Evolutionary conservation across 2,888 invertebrate genomes (phyloP).

Genomic region (Phoenoteleia sp.): DNA sequence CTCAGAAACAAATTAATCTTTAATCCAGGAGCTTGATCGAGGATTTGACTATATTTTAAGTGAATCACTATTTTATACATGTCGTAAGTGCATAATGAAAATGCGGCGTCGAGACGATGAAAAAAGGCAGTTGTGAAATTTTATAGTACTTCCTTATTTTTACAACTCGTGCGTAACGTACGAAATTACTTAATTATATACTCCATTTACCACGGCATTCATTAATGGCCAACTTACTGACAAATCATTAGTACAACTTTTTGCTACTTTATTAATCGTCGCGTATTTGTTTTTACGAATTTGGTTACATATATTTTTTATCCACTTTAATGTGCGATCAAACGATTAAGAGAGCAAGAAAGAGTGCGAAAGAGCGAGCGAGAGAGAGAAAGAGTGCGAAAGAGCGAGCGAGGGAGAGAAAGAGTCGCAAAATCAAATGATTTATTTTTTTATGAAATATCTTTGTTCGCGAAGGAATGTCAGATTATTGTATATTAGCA

Average conservation of each 20-base stretch:
- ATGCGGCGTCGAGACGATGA: not conserved
- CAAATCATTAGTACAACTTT: conserved; percentile 27
- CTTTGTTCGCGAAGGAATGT: not conserved
- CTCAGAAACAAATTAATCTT: not conserved
- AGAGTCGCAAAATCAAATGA: not conserved
- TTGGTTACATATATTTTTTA: not conserved
- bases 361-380: too few relatives aligned
- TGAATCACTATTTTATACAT: not conserved
- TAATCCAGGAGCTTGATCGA: not conserved
- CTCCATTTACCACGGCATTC: conserved; percentile 10
- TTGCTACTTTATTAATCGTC: not conserved
- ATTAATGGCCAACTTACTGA: conserved; percentile 34
- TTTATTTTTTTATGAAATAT: not conserved
- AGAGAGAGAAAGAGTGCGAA: too few relatives aligned
- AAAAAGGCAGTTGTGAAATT: conserved; percentile 6
- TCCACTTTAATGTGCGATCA: not conserved
- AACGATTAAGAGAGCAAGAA: too few relatives aligned
- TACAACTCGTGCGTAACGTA: not conserved
- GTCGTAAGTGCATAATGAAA: not conserved
- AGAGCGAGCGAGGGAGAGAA: too few relatives aligned
- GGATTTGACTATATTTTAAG: conserved; percentile 10
- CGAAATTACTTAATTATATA: conserved; percentile 39
- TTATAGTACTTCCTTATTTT: conserved; percentile 31
- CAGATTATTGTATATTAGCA: not conserved
- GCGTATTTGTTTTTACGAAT: too few relatives aligned